Base-by-base conservation (phyloP, 1,140 invertebrate genomes). In the Leptopilina boulardi region DNA sequence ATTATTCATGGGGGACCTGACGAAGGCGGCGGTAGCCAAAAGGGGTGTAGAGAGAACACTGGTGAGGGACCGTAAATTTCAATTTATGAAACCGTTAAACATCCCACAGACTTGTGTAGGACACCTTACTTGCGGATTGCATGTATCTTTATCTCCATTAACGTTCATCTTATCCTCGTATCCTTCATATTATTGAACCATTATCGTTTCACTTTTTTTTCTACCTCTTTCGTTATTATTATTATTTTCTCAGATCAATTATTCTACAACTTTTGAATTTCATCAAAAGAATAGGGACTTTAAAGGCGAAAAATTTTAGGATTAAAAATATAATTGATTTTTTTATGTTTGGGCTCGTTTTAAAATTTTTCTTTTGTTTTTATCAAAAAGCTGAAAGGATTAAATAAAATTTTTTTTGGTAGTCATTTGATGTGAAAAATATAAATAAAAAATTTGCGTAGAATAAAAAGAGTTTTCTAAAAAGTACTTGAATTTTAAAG, bases 191-290 rank as follows among this genome's bases (percentile, higher is more conserved):
- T 70, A 74, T 66, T 42, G 3, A 76, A 70, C 70, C 76, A 19
- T 70, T 75, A 15, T 59, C 8, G 66, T 51, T 70, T 56, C 73
- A 72, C 77, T 73, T 77, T 71, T 72, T 71, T 80, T 77, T 71
- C 75, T 70, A 42, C 78, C 78, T 41, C 56, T 21, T 74, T 71
- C 47, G 44, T 71, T 42, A 77, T 70, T 79, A n/a, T n/a, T 42
- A 9, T 42, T 42, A 9, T 42, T 42, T 42, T 47, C n/a, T 15
- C 42, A 15, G 0, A 15, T n/a, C 11, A 47, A 6, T 47, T 47
- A 47, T 15, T 41, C 38, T 5, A 4, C 38, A 41, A 4, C 38
- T 41, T 5, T 41, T 5, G 38, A 41, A 41, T 10, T 5, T n/a
- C n/a, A n/a, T n/a, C n/a, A n/a, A n/a, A n/a, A n/a, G n/a, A n/a